Evolutionary conservation across 2,888 invertebrate species (phyloP).

Genomic region (Azorinus chamasolen): DNA sequence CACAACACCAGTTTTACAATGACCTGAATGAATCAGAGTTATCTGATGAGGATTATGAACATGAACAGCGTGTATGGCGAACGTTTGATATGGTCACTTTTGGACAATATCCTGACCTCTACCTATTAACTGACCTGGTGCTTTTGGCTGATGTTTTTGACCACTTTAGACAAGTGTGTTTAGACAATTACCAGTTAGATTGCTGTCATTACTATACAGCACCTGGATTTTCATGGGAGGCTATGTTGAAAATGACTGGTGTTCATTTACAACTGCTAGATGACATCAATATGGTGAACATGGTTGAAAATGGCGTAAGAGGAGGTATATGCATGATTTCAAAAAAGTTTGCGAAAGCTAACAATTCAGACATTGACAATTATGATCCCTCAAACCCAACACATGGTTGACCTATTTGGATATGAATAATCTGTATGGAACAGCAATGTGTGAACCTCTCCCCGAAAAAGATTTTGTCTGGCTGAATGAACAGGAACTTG

Average conservation of each 20-base stretch:
- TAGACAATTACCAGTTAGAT: conserved; percentile 72
- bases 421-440: conserved; percentile 30
- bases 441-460: conserved; percentile 22
- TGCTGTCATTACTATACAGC: conserved; percentile 72
- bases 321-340: conserved; percentile 61
- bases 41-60: conserved; percentile 62
- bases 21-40: conserved; percentile 28
- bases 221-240: conserved; percentile 81
- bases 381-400: conserved; percentile 55
- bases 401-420: conserved; percentile 40
- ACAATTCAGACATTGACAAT: conserved; percentile 64
- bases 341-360: conserved; percentile 71
- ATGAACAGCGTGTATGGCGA: conserved; percentile 59
- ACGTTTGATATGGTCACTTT: conserved; percentile 54
- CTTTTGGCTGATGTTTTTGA: conserved; percentile 81
- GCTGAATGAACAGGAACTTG: neutral
- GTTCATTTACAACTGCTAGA: conserved; percentile 71
- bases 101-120: conserved; percentile 24
- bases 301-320: conserved; percentile 57
- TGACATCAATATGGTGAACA: conserved; percentile 71
- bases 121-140: conserved; percentile 40
- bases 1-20: conserved; percentile 45
- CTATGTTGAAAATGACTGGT: conserved; percentile 73
- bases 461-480: conserved; percentile 36
- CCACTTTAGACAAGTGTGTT: conserved; percentile 72